A percentile compares a stretch with the other conserved stretches of the same genome.
These are phyloP conservation scores for Agriopis marginaria DNA, from an alignment of 2,888 invertebrate species.

Conservation along the genomic window DNA sequence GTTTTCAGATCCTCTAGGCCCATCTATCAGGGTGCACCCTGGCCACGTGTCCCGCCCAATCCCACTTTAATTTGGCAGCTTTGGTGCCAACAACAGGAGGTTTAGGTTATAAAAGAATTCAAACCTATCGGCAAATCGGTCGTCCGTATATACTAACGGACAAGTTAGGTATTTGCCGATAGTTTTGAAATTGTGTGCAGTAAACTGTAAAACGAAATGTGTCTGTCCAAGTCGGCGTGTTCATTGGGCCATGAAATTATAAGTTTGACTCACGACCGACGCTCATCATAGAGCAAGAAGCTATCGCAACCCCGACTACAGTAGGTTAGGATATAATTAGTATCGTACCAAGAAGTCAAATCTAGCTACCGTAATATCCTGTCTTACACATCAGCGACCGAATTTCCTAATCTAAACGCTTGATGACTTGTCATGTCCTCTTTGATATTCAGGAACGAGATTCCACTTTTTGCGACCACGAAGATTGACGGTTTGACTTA, in stretches of 20 bases:
- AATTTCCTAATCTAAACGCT: slow-evolving; percentile 38
- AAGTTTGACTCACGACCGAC: slow-evolving; percentile 59
- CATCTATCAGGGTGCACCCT: too few species aligned
- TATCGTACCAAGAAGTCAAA: slow-evolving; percentile 56
- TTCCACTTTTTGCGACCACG: slow-evolving; percentile 40
- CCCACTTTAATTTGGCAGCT: too few species aligned
- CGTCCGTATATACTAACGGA: too few species aligned
- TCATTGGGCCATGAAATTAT: slow-evolving; percentile 68
- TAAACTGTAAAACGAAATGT: slow-evolving; percentile 39
- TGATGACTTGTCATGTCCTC: slow-evolving; percentile 10
- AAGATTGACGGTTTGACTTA: slow-evolving; percentile 38
- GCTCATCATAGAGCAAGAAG: slow-evolving; percentile 49
- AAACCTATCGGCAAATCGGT: too few species aligned
- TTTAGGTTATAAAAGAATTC: too few species aligned
- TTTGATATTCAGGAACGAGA: slow-evolving; percentile 28
- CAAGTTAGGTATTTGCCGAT: slow-evolving; percentile 6
- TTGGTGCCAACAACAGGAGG: too few species aligned
- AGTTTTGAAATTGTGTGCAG: slow-evolving; percentile 47
- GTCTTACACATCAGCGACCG: slow-evolving; percentile 45
- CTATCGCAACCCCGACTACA: slow-evolving; percentile 44
- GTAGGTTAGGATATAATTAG: slow-evolving; percentile 38
- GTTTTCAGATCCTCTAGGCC: too few species aligned
- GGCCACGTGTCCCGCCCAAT: too few species aligned
- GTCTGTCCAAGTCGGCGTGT: slow-evolving; percentile 47
- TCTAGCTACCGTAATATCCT: slow-evolving; percentile 51